These are phyloP conservation scores for Tipula confusa DNA, from an alignment of 2,888 invertebrate genomes.

Conservation along the genomic window DNA sequence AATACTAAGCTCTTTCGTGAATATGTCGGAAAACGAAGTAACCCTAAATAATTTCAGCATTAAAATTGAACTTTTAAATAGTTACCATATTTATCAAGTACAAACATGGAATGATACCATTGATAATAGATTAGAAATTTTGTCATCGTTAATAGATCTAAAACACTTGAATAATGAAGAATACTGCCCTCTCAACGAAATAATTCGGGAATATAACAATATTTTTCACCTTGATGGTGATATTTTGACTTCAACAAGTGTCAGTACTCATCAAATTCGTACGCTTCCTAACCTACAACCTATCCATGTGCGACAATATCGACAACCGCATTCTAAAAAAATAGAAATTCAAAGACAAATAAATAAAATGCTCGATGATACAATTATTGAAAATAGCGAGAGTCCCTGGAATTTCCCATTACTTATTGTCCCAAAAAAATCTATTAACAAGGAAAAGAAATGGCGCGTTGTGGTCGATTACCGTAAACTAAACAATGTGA, in stretches of 20 bases:
- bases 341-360: not conserved
- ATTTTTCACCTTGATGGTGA: slow-evolving; percentile 41
- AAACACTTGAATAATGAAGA: not conserved
- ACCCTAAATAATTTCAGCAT: not conserved
- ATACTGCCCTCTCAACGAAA: not conserved
- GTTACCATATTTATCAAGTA: not conserved
- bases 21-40: not conserved
- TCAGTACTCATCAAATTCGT: slow-evolving; percentile 27
- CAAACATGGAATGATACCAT: not conserved
- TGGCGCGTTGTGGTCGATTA: not conserved
- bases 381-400: not conserved
- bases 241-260: slow-evolving; percentile 40
- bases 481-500: not conserved
- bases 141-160: not conserved
- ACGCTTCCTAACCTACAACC: not conserved
- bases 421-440: not conserved
- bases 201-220: slow-evolving; percentile 35
- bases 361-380: not conserved
- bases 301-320: slow-evolving; percentile 21
- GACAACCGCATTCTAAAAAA: not conserved
- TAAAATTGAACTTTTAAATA: not conserved
- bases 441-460: not conserved
- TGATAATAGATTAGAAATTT: not conserved
- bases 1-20: not conserved
- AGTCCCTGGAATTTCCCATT: not conserved